phyloP scores from a whole-genome alignment of 2,888 invertebrate species.

The Clusia tigrina region DNA sequence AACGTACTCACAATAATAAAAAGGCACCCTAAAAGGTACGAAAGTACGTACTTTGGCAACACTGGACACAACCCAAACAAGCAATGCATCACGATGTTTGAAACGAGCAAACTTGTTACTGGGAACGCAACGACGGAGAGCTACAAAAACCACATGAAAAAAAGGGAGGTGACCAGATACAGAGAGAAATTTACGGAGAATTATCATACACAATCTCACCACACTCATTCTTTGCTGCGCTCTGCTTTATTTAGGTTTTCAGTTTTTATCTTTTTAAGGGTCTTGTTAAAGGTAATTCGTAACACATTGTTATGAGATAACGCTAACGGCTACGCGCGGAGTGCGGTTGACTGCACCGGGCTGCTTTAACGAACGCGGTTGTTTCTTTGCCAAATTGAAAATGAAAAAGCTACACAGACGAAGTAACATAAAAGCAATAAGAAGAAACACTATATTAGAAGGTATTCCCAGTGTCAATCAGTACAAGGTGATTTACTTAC shows the following conservation, averaged over 20 bases:
- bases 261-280: conserved; percentile 60
- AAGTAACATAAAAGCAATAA: neutral
- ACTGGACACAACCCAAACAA: no score
- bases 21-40: no score
- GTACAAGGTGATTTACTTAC: neutral
- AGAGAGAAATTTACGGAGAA: no score
- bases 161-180: no score
- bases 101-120: conserved; percentile 47
- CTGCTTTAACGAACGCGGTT: conserved; percentile 9
- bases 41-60: no score
- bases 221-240: conserved; percentile 18
- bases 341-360: no score
- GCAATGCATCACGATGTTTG: no score
- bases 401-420: neutral
- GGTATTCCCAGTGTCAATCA: neutral
- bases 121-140: no score
- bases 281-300: conserved; percentile 63
- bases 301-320: conserved; percentile 64
- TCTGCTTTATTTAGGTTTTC: conserved; percentile 14
- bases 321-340: conserved; percentile 41
- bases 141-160: no score
- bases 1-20: no score
- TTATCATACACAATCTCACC: no score
- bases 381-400: neutral
- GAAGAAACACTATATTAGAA: neutral